Evolutionary conservation across 2,888 invertebrate genomes (phyloP).

Genomic region (Hymenopus coronatus): DNA sequence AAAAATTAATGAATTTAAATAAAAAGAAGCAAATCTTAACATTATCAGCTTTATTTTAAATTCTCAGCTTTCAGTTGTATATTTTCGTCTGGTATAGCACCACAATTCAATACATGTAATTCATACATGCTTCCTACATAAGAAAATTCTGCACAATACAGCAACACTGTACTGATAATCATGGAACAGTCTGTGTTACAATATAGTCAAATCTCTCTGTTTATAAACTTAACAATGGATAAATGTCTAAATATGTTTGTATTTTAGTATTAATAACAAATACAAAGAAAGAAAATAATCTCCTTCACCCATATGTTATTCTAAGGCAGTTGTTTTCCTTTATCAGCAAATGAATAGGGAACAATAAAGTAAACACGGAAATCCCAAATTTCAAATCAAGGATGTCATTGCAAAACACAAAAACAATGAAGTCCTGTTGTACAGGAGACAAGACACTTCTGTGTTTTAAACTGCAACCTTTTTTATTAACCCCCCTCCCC

Average conservation of each 20-base stretch:
- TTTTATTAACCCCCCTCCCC: neutral
- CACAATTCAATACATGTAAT: conserved; percentile 5
- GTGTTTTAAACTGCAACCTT: neutral
- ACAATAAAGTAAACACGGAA: conserved; percentile 5
- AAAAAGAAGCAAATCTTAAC: neutral
- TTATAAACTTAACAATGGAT: conserved; percentile 29
- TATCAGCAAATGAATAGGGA: conserved; percentile 5
- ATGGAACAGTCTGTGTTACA: neutral
- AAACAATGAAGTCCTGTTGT: neutral
- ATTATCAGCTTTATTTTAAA: neutral
- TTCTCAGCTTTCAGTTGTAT: conserved; percentile 2
- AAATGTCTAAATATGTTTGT: conserved; percentile 28
- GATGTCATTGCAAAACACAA: neutral
- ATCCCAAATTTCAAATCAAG: conserved; percentile 23
- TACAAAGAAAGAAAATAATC: conserved; percentile 27
- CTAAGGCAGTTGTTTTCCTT: conserved; percentile 31
- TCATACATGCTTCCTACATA: neutral
- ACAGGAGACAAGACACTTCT: neutral
- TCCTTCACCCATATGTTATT: conserved; percentile 34
- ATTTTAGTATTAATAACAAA: conserved; percentile 19
- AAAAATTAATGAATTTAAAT: neutral
- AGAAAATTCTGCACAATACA: conserved; percentile 3
- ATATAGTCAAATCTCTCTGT: conserved; percentile 2
- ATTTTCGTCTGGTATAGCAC: conserved; percentile 1
- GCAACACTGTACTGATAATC: neutral